Base-by-base conservation (phyloP, 2,888 invertebrate genomes). In the Psylliodes chrysocephalus region DNA sequence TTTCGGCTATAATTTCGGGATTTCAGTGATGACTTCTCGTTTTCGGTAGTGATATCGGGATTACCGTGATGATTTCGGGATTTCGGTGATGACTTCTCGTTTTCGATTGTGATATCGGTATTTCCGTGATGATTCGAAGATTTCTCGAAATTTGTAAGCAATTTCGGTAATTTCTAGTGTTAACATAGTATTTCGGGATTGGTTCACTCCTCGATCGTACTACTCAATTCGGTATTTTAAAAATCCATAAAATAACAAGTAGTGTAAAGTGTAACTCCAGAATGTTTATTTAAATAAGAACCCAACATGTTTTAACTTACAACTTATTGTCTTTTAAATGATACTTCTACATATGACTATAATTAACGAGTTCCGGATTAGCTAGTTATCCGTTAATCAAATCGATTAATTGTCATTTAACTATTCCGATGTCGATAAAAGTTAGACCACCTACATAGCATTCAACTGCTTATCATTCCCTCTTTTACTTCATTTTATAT, bases 391-490 rank as follows among this genome's bases (percentile, higher is more conserved):
- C 18, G 44, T 44, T 44, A 44, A 44, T 44, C 17, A 44, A 44
- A 19, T 44, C 18, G 18, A n/a, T n/a, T n/a, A 44, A 17, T 6
- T n/a, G n/a, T 6, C 18, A 33, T 33, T 40, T 17, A 40, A n/a
- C 10, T n/a, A 17, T 40, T n/a, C 40, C 7, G 17, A 15, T 44
- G 44, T 18, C 19, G 33, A 44, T 18, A 44, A 8, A 19, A 44
- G 7, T 7, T 17, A 44, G 44, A 44, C 44, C 44, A 44, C 44
- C 44, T 44, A 44, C 18, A 15, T 44, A 44, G 44, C 18, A 18
- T 6, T 18, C 18, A 44, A 44, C 44, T 44, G 44, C 44, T 44
- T 44, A 44, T 44, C 15, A 44, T 44, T 44, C 44, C 15, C n/a
- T 44, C 15, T 44, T 44, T 44, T 5, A 15, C 44, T 44, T 15